Percentiles rank a stretch among this genome's conserved stretches.
These are phyloP conservation scores for Kuschelorhynchus macadamiae DNA, from an alignment of 2,888 invertebrate species.

Conservation along the genomic window DNA sequence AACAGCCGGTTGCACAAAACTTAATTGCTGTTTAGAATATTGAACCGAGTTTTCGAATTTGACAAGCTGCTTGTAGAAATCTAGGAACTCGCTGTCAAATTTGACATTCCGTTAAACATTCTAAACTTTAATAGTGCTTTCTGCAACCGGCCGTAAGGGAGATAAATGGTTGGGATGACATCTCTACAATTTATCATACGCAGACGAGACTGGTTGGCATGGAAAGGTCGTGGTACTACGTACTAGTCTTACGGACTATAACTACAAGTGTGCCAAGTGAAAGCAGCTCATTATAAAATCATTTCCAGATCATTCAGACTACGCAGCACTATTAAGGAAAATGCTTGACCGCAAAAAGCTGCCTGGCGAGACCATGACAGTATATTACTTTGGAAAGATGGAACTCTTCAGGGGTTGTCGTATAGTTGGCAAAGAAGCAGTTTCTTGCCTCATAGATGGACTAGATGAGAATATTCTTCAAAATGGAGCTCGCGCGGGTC, in stretches of 20 bases:
- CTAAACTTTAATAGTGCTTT: too few species aligned
- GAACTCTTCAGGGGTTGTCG: neutral
- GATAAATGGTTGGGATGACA: constrained; percentile 47
- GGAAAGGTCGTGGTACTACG: constrained; percentile 50
- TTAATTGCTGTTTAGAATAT: too few species aligned
- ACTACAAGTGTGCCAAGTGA: constrained; percentile 47
- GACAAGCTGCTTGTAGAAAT: too few species aligned
- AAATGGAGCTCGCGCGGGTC: constrained; percentile 2
- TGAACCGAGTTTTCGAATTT: too few species aligned
- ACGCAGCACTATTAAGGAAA: too few species aligned
- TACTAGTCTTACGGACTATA: constrained; percentile 42
- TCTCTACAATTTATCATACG: constrained; percentile 39
- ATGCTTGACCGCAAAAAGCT: neutral
- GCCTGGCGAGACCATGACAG: neutral
- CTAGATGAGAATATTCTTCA: neutral
- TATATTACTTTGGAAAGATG: neutral
- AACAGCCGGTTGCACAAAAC: too few species aligned
- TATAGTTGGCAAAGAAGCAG: neutral
- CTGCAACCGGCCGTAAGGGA: too few species aligned
- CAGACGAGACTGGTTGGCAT: constrained; percentile 45
- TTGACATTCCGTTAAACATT: too few species aligned
- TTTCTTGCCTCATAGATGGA: constrained; percentile 13
- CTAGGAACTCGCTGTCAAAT: too few species aligned
- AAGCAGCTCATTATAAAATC: constrained; percentile 11
- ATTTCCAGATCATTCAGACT: neutral